phyloP scores from a whole-genome alignment of 2,113 vertebrate genomes.

The Serinus canaria region DNA sequence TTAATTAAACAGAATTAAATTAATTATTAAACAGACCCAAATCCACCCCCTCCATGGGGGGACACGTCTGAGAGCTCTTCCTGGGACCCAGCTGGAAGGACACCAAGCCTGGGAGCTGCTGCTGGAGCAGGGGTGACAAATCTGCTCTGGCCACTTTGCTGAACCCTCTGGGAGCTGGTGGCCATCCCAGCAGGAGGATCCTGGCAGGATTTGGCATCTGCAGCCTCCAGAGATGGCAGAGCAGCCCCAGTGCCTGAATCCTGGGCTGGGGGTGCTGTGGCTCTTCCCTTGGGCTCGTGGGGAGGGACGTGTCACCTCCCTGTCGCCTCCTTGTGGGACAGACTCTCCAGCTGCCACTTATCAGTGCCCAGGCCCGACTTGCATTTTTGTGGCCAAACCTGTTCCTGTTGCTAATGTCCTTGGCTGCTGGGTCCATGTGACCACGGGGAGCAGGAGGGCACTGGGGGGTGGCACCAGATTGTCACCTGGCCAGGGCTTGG shows the following conservation, averaged over 20 bases:
- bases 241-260: not conserved
- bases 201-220: not conserved
- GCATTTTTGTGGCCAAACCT: not conserved
- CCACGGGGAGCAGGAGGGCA: not conserved
- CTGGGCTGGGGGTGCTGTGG: not conserved
- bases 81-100: rapidly evolving
- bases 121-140: rapidly evolving
- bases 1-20: too few species aligned
- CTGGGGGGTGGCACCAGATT: not conserved
- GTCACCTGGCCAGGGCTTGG: not conserved
- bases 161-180: not conserved
- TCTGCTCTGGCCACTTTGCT: rapidly evolving
- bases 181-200: not conserved
- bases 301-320: not conserved
- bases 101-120: not conserved
- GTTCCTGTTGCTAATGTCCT: not conserved
- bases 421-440: rapidly evolving
- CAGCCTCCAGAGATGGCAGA: not conserved
- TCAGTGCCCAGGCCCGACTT: not conserved
- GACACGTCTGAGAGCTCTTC: not conserved
- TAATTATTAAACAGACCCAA: not conserved
- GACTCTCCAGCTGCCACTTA: not conserved
- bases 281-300: not conserved
- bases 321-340: rapidly evolving
- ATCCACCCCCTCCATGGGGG: not conserved